A percentile compares a stretch with the other conserved stretches of the same genome.
Conservation (phyloP, 2,113 vertebrate species). For the Tenebrosternarchus preto region DNA sequence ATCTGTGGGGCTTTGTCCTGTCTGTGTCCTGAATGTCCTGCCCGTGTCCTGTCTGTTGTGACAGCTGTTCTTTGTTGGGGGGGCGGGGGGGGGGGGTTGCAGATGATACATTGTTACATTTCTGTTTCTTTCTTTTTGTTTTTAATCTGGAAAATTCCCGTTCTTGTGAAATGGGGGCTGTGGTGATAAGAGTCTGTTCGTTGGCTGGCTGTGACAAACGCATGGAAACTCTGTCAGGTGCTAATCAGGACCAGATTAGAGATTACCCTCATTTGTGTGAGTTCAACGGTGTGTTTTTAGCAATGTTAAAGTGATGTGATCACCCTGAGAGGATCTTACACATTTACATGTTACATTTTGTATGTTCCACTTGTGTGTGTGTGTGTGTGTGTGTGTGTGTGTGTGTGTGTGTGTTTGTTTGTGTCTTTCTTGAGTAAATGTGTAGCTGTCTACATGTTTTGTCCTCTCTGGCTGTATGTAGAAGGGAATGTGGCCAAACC, state of each 20-base stretch:
- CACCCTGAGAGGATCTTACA: not conserved
- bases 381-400: conserved; percentile 47
- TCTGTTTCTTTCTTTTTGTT: conserved; percentile 62
- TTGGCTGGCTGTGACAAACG: conserved; percentile 77
- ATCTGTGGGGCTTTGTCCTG: not conserved
- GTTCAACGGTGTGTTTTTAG: conserved; percentile 48
- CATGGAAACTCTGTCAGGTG: conserved; percentile 84
- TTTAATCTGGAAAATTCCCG: conserved; percentile 77
- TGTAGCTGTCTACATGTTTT: conserved; percentile 46
- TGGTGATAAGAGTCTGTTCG: conserved; percentile 74
- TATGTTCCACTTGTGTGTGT: no score
- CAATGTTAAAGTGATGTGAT: conserved; percentile 32
- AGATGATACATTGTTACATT: conserved; percentile 74
- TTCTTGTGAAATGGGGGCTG: conserved; percentile 77
- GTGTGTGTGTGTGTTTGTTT: conserved; percentile 37
- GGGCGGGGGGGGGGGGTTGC: not conserved
- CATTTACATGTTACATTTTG: not conserved
- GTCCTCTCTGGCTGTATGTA: conserved; percentile 4
- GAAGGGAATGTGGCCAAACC: conserved; percentile 40
- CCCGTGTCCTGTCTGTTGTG: not conserved
- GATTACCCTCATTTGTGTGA: conserved; percentile 66
- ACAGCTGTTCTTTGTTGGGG: not conserved
- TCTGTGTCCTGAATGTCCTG: not conserved
- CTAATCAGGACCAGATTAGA: conserved; percentile 81
- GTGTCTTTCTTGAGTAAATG: not conserved